These are phyloP conservation scores for Lepidochrysops patricia DNA, from an alignment of 2,888 invertebrate genomes.

Conservation along the genomic window DNA sequence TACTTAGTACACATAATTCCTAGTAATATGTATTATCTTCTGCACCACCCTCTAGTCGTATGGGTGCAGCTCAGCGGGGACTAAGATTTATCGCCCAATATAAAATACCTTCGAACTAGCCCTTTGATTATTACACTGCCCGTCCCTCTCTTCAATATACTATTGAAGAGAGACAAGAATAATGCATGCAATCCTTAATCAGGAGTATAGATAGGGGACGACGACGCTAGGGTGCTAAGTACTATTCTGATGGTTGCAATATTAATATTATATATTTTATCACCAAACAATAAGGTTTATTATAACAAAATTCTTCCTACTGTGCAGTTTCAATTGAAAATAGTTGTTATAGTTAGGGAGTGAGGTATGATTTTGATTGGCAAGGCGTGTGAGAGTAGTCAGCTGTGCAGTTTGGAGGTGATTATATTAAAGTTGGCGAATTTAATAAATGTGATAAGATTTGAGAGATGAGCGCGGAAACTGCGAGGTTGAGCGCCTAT, in stretches of 20 bases:
- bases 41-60: neutral
- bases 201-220: slow-evolving; percentile 37
- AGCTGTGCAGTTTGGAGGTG: slow-evolving; percentile 28
- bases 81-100: slow-evolving; percentile 48
- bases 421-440: slow-evolving; percentile 55
- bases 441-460: slow-evolving; percentile 49
- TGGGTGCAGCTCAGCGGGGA: slow-evolving; percentile 26
- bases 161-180: slow-evolving; percentile 26
- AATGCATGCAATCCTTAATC: slow-evolving; percentile 31
- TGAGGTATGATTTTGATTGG: slow-evolving; percentile 21
- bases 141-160: slow-evolving; percentile 18
- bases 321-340: neutral
- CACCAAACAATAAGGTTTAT: slow-evolving; percentile 9
- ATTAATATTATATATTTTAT: slow-evolving; percentile 16
- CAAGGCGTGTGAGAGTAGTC: slow-evolving; percentile 17
- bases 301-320: neutral
- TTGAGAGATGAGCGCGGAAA: slow-evolving; percentile 39
- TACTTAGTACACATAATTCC: neutral
- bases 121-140: slow-evolving; percentile 21
- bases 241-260: slow-evolving; percentile 27
- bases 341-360: fast-evolving
- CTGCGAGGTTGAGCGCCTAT: slow-evolving; percentile 28
- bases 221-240: slow-evolving; percentile 38
- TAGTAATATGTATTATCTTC: neutral
- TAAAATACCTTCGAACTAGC: slow-evolving; percentile 21